Evolutionary conservation across 2,113 vertebrate genomes (phyloP).

Genomic region (Eclectus roratus): DNA sequence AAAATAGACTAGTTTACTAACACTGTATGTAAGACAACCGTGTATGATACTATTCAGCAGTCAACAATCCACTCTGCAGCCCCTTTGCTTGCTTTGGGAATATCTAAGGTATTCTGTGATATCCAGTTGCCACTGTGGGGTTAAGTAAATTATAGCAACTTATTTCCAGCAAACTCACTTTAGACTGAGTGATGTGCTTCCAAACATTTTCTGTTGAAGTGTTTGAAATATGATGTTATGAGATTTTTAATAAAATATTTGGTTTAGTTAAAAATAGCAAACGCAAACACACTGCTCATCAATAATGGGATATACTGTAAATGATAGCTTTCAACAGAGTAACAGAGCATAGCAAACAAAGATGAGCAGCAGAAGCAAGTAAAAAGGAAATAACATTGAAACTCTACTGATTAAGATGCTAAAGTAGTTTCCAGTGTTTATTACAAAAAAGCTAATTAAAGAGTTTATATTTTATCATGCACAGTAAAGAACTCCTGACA

Average conservation of each 20-base stretch:
- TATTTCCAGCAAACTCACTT: neutral
- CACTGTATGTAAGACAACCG: neutral
- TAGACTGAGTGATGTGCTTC: neutral
- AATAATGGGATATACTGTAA: slow-evolving; percentile 9
- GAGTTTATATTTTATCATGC: slow-evolving; percentile 52
- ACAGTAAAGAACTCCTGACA: slow-evolving; percentile 54
- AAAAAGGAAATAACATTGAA: slow-evolving; percentile 9
- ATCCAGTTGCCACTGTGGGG: neutral
- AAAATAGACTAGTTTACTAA: neutral
- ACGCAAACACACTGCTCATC: neutral
- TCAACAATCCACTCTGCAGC: neutral
- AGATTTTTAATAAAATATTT: slow-evolving; percentile 22
- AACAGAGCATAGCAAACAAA: neutral
- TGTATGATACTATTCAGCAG: neutral
- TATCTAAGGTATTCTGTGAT: neutral
- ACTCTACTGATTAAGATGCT: slow-evolving; percentile 41
- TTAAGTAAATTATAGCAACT: neutral
- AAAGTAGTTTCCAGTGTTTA: slow-evolving; percentile 31
- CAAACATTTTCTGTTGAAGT: neutral
- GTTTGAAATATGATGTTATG: neutral
- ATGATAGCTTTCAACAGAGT: slow-evolving; percentile 9
- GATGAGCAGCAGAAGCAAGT: neutral
- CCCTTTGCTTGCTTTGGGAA: neutral
- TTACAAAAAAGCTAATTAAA: slow-evolving; percentile 58
- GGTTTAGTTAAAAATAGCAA: slow-evolving; percentile 1